Evolutionary conservation across 2,797 vertebrate species (phyloP).

Genomic region (Tarsius wallacei): DNA sequence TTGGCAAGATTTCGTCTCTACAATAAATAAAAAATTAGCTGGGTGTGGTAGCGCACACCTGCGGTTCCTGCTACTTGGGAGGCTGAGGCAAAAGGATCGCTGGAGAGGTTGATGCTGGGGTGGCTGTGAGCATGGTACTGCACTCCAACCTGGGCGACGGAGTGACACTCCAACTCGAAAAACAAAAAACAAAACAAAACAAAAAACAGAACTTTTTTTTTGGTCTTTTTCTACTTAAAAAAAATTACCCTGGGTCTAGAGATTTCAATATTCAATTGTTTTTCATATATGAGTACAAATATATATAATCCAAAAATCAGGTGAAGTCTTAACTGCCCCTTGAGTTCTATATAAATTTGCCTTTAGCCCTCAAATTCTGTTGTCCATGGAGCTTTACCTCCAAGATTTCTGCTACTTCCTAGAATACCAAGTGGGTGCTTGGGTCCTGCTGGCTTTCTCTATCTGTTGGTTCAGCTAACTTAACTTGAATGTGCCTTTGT

Average conservation of each 20-base stretch:
- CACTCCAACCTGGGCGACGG: too few species aligned
- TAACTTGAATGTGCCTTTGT: not conserved
- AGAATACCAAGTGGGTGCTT: too few species aligned
- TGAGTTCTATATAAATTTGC: not conserved
- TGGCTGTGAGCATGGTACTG: too few species aligned
- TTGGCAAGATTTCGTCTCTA: too few species aligned
- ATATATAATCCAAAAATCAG: not conserved
- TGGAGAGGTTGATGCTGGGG: too few species aligned
- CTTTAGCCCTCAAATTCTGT: not conserved
- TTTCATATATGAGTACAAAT: constrained; percentile 55
- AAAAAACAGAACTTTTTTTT: constrained; percentile 59
- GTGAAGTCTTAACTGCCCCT: not conserved
- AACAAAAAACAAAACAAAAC: constrained; percentile 36
- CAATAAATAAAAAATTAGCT: too few species aligned
- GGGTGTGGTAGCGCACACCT: too few species aligned
- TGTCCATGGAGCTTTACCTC: not conserved
- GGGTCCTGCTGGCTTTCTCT: not conserved
- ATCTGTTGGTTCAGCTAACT: not conserved
- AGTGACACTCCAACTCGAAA: too few species aligned
- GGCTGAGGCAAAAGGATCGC: too few species aligned
- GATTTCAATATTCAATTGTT: constrained; percentile 76
- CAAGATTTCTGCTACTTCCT: not conserved
- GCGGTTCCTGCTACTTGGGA: too few species aligned
- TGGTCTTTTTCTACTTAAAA: constrained; percentile 70
- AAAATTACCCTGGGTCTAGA: constrained; percentile 72